Base-by-base conservation (phyloP, 2,797 vertebrate genomes). In the Sebastes hubbsi region DNA sequence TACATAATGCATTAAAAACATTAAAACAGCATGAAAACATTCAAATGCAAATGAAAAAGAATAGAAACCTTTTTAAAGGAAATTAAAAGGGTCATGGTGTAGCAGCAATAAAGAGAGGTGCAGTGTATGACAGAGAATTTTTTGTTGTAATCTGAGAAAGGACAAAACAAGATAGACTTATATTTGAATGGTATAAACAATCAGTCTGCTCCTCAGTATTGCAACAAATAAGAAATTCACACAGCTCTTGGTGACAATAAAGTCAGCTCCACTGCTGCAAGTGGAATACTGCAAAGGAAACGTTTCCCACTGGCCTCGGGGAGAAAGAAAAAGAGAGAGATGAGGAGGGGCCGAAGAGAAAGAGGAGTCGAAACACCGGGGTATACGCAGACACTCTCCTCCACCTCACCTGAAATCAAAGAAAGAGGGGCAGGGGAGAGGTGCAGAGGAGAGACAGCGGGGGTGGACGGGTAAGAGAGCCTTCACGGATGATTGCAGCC, bases 401-500 rank as follows among this genome's bases (percentile, higher is more conserved):
- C 78, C 79, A 84, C 77, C 76, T 87, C 61, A 81, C 72, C 77
- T 83, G 78, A 87, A 93, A 90, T 90, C 82, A 89, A 90, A 92
- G 90, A 85, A 84, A 71, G 73, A 77, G 27, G 60, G 76, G 67
- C 77, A 70, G 81, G 79, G 71, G 77, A 86, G 86, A 84, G 80
- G 81, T 86, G 77, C 74, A 79, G 52, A 76, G 24, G 67, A 82
- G 58, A 82, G 65, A 30, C 78, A 77, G 90, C 12, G 8, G 78
- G 85, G 36, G 62, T 73, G 54, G 87, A 81, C 5, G 56, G 80
- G 82, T 73, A 61, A 78, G 84, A 83, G 89, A 91, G 92, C 77
- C 87, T 94, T 95, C 90, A 95, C 80, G 94, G 94, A 93, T 95
- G 94, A 95, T 78, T 86, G 94, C 92, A 89, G 88, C 86, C 87